These are phyloP conservation scores for Chinchilla lanigera DNA, from an alignment of 2,113 vertebrate species.

Conservation along the genomic window DNA sequence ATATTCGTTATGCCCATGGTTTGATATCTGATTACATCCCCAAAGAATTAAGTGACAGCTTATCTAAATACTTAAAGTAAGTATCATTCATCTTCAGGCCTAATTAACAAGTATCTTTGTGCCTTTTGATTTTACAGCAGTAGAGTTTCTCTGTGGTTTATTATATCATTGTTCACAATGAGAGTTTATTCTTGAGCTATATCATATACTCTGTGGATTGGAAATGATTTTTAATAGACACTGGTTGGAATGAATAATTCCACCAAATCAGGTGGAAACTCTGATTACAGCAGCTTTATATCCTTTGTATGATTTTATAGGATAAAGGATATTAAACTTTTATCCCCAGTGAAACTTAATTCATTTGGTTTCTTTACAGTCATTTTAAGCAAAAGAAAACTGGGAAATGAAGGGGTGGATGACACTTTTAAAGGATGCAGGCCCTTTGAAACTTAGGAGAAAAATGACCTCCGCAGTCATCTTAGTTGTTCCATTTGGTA, in stretches of 20 bases:
- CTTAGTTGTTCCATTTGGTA: not conserved
- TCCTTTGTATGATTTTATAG: constrained; percentile 19
- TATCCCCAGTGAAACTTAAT: constrained; percentile 3
- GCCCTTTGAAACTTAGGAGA: not conserved
- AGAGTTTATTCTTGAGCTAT: constrained; percentile 1
- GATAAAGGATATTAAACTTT: constrained; percentile 22
- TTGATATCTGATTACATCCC: constrained; percentile 96
- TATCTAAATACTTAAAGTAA: constrained; percentile 92
- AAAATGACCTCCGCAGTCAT: not conserved
- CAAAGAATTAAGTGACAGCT: constrained; percentile 92
- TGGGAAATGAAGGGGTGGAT: not conserved
- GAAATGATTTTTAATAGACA: constrained; percentile 33
- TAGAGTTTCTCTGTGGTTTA: not conserved
- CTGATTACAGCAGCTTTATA: not conserved
- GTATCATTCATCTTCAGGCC: constrained; percentile 70
- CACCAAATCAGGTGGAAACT: not conserved
- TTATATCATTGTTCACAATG: not conserved
- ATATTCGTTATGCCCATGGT: constrained; percentile 94
- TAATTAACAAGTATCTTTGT: not conserved
- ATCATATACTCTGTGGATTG: not conserved
- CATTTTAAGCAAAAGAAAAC: constrained; percentile 28
- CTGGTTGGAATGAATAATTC: not conserved
- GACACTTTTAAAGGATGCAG: not conserved
- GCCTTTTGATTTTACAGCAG: not conserved
- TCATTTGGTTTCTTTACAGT: constrained; percentile 21